Evolutionary conservation across 2,797 vertebrate species (phyloP).

Genomic region (Manis javanica): DNA sequence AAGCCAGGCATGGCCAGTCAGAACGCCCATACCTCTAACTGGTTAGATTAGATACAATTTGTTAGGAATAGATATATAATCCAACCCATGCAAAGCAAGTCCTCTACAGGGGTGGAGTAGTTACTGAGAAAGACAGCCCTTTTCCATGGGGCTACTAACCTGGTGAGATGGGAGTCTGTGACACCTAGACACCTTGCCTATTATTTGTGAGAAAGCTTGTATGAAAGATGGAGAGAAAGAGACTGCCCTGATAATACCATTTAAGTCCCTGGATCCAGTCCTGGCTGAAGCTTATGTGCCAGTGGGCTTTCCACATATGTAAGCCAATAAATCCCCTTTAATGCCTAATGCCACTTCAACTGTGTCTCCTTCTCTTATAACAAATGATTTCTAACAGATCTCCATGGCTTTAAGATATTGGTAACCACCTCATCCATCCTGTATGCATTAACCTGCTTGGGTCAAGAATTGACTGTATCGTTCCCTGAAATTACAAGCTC

Average conservation of each 20-base stretch:
- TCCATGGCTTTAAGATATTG: neutral
- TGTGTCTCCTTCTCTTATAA: neutral
- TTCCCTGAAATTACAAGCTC: neutral
- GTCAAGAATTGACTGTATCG: neutral
- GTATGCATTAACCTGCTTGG: neutral
- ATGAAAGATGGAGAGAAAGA: neutral
- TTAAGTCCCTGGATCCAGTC: neutral
- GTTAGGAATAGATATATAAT: neutral
- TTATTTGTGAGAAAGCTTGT: neutral
- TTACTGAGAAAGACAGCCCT: neutral
- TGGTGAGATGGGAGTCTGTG: neutral
- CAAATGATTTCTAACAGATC: neutral
- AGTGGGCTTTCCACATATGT: neutral
- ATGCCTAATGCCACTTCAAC: neutral
- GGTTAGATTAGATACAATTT: neutral
- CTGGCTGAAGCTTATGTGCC: neutral
- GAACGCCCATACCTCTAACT: neutral
- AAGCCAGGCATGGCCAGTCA: neutral
- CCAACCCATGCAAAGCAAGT: neutral
- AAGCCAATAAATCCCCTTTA: neutral
- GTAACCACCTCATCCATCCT: neutral
- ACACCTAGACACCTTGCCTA: neutral
- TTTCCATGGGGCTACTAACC: neutral
- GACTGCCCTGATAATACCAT: neutral
- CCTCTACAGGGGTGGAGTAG: neutral